phyloP scores from a whole-genome alignment of 2,888 invertebrate genomes.

The Cephalotes varians region DNA sequence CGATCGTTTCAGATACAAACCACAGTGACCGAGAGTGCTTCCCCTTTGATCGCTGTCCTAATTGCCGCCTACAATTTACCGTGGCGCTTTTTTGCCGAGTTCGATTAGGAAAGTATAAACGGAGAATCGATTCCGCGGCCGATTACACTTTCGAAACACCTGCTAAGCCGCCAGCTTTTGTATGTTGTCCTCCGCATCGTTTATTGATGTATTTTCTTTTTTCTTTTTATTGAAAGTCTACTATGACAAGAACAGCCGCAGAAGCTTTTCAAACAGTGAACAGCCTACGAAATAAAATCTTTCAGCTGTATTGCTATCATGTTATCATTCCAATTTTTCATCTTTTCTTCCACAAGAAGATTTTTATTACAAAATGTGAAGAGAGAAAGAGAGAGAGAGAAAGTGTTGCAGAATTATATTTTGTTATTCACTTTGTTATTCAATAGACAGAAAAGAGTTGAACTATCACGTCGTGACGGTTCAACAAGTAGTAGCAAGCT shows the following conservation, averaged over 20 bases:
- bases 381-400: not conserved
- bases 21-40: slow-evolving; percentile 52
- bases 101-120: slow-evolving; percentile 44
- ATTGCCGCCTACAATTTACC: slow-evolving; percentile 63
- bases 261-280: not conserved
- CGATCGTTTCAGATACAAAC: slow-evolving; percentile 55
- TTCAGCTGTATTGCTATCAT: not conserved
- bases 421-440: not conserved
- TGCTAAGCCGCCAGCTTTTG: slow-evolving; percentile 48
- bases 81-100: slow-evolving; percentile 50
- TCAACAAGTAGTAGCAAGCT: not conserved
- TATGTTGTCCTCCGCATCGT: slow-evolving; percentile 11
- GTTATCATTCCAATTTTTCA: not conserved
- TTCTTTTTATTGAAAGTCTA: not conserved
- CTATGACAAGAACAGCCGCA: not conserved
- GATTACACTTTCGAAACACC: slow-evolving; percentile 64
- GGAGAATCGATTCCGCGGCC: slow-evolving; percentile 53
- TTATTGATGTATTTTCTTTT: slow-evolving; percentile 10
- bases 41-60: slow-evolving; percentile 64
- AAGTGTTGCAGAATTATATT: not conserved
- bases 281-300: slow-evolving; percentile 4
- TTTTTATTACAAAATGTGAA: not conserved
- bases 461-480: not conserved
- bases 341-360: not conserved
- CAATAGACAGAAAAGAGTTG: not conserved